Base-by-base conservation (phyloP, 2,797 vertebrate genomes). In the Chromis chromis region DNA sequence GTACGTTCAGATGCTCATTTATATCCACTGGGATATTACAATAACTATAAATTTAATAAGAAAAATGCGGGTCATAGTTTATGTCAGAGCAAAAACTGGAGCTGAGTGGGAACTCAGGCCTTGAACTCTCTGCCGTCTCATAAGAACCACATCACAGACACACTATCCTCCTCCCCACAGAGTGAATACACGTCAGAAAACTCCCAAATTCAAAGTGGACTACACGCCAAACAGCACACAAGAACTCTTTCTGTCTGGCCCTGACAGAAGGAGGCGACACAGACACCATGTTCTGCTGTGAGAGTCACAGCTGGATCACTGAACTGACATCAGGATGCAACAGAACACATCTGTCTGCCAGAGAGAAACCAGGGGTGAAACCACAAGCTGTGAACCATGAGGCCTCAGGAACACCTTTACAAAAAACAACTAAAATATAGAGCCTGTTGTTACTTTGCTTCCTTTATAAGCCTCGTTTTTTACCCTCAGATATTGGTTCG, bases 271-370 rank as follows among this genome's bases (percentile, higher is more conserved):
- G 71, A 65, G 61, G 65, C 21, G 19, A 87, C 73, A 19, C 64
- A 27, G 75, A 81, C 69, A 33, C 70, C 70, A 1, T 48, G 81
- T 65, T 73, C 68, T 69, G 75, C 79, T 70, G 73, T 6, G 21
- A 65, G 77, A 80, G 78, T 64, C 77, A 74, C 77, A 79, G 79
- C 79, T 73, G 72, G 71, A 71, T 73, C 82, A 63, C 54, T 75
- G 74, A 82, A 40, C 74, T 16, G 56, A 81, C 60, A 60, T 73
- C 65, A 46, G 63, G 53, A 62, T 61, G 65, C 21, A 40, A 70
- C 70, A 78, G 57, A 66, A 84, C 49, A 49, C 25, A 19, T 68
- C 50, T 62, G 63, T 62, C 36, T 33, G 17, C 64, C 33, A 17
- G 11, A 70, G 44, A 68, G 70, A 66, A 25, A 54, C 11, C 55